Conservation (phyloP, 1,140 invertebrate genomes). For the Cotesia vestalis region DNA sequence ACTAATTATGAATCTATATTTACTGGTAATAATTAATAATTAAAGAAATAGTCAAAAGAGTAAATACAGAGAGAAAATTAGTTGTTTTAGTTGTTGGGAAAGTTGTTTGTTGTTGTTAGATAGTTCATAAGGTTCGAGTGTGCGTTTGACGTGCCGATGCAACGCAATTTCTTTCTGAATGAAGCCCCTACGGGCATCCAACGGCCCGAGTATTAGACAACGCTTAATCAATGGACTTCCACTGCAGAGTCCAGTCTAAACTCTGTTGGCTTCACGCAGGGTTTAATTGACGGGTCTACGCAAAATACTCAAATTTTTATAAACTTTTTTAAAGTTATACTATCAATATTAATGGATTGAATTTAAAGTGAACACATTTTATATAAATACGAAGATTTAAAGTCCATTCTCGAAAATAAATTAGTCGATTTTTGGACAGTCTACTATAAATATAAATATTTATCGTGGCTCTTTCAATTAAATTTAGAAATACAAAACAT, state of each 20-base stretch:
- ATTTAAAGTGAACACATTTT: too few relatives aligned
- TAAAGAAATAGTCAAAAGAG: not conserved
- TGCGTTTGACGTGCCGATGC: slow-evolving; percentile 20
- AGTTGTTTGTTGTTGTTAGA: not conserved
- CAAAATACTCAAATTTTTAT: too few relatives aligned
- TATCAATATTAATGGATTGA: too few relatives aligned
- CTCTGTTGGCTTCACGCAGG: not conserved
- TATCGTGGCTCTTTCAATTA: too few relatives aligned
- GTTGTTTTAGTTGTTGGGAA: too few relatives aligned
- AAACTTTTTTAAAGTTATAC: too few relatives aligned
- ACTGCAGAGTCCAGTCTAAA: slow-evolving; percentile 49
- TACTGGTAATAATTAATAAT: not conserved
- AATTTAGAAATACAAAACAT: not conserved
- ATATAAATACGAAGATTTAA: too few relatives aligned
- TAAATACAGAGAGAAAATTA: not conserved
- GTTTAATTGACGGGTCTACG: not conserved
- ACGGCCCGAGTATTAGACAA: slow-evolving; percentile 53
- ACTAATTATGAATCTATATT: too few relatives aligned
- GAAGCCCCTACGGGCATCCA: slow-evolving; percentile 28
- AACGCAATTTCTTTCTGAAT: slow-evolving; percentile 10
- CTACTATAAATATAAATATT: too few relatives aligned
- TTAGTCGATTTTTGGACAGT: too few relatives aligned
- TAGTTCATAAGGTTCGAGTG: slow-evolving; percentile 9
- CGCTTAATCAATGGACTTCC: slow-evolving; percentile 66
- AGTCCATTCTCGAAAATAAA: too few relatives aligned